phyloP scores from a whole-genome alignment of 2,113 vertebrate species.

The Alethe castanea region DNA sequence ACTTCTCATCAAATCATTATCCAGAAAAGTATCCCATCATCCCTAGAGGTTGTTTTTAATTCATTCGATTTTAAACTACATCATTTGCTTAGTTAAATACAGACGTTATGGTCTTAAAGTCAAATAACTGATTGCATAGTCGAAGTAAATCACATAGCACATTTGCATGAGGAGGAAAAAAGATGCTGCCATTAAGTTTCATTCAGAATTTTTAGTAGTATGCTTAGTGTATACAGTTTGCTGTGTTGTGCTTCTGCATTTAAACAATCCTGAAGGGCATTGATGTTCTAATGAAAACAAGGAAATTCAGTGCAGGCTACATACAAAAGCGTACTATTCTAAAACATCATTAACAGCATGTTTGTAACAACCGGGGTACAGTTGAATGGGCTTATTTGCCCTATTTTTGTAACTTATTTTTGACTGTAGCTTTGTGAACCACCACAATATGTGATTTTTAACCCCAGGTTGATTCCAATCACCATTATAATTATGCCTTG shows the following conservation, averaged over 20 bases:
- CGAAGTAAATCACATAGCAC: not conserved
- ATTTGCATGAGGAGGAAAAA: not conserved
- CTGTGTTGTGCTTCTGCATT: not conserved
- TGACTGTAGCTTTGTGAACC: not conserved
- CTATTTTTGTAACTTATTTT: not conserved
- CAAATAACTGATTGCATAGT: not conserved
- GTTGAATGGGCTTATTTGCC: not conserved
- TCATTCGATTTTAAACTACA: conserved; percentile 42
- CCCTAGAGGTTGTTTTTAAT: conserved; percentile 74
- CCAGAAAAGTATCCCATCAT: conserved; percentile 76
- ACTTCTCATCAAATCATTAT: conserved; percentile 77
- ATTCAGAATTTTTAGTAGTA: not conserved
- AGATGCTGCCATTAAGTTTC: not conserved
- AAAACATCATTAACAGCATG: not conserved
- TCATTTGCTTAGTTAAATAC: not conserved
- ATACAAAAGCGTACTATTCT: not conserved
- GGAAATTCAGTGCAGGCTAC: not conserved
- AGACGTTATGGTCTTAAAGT: not conserved
- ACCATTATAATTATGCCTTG: not conserved
- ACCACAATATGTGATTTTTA: not conserved
- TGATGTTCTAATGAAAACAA: not conserved
- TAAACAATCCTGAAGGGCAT: not conserved
- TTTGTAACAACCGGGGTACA: not conserved
- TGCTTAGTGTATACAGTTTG: not conserved
- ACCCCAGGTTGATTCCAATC: not conserved